These are phyloP conservation scores for Coenobita brevimanus DNA, from an alignment of 1,140 invertebrate genomes.

Conservation along the genomic window DNA sequence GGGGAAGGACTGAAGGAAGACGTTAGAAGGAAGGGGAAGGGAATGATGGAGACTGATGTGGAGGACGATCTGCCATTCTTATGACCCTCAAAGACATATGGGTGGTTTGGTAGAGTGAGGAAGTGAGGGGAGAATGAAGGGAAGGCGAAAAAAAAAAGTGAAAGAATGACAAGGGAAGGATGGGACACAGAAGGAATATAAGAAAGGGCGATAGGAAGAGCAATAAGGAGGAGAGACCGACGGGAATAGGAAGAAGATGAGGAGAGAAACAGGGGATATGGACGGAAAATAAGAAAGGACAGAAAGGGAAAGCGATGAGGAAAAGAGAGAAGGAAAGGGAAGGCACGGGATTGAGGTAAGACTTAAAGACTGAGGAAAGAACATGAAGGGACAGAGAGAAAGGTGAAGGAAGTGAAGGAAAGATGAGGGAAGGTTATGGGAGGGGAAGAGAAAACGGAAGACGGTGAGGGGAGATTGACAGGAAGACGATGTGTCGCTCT, in stretches of 20 bases:
- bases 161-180: background rate
- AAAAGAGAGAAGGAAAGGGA: no score
- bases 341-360: no score
- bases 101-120: background rate
- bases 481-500: no score
- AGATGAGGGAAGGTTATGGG: background rate
- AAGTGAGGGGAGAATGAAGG: background rate
- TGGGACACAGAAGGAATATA: background rate
- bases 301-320: no score
- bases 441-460: background rate
- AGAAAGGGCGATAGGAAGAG: background rate
- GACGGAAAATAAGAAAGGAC: background rate
- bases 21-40: background rate
- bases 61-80: no score
- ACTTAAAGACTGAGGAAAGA: no score
- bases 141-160: no score
- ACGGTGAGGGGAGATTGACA: background rate
- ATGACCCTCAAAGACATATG: background rate
- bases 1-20: background rate
- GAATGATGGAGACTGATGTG: background rate
- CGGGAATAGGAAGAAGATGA: background rate
- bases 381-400: background rate
- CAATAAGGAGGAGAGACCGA: background rate
- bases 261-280: conserved; percentile 3
- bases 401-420: background rate